These are phyloP conservation scores for Petrocephalus sullivani DNA, from an alignment of 2,797 vertebrate species.

Conservation along the genomic window DNA sequence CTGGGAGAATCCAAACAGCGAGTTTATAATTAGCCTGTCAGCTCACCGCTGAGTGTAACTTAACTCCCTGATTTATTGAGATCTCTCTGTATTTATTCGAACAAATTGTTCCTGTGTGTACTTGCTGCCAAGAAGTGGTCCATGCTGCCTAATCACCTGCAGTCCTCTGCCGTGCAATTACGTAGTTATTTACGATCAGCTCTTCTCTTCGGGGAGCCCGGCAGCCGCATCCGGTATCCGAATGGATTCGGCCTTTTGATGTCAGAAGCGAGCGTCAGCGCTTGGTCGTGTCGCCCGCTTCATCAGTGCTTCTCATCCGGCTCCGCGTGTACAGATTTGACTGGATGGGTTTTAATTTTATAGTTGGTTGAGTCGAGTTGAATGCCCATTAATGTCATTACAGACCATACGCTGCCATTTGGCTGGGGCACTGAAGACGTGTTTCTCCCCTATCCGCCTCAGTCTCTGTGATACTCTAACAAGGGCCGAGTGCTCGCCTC, in stretches of 20 bases:
- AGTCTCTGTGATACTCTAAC: slow-evolving; percentile 44
- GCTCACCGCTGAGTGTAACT: slow-evolving; percentile 34
- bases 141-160: background rate
- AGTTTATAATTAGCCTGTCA: slow-evolving; percentile 65
- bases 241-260: background rate
- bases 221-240: background rate
- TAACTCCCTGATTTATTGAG: slow-evolving; percentile 55
- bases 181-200: slow-evolving; percentile 12
- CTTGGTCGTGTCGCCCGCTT: background rate
- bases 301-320: background rate
- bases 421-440: background rate
- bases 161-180: slow-evolving; percentile 19
- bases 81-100: slow-evolving; percentile 22
- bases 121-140: slow-evolving; percentile 15
- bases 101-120: slow-evolving; percentile 27
- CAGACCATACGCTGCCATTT: background rate
- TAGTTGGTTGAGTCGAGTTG: background rate
- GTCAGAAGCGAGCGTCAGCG: background rate
- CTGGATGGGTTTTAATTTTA: background rate
- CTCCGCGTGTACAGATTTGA: background rate
- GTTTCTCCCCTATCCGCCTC: background rate
- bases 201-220: background rate
- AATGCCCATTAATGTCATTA: background rate
- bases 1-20: slow-evolving; percentile 42
- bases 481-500: slow-evolving; percentile 55